These are phyloP conservation scores for Formicarius rufipectus DNA, from an alignment of 2,113 vertebrate genomes.

Conservation along the genomic window DNA sequence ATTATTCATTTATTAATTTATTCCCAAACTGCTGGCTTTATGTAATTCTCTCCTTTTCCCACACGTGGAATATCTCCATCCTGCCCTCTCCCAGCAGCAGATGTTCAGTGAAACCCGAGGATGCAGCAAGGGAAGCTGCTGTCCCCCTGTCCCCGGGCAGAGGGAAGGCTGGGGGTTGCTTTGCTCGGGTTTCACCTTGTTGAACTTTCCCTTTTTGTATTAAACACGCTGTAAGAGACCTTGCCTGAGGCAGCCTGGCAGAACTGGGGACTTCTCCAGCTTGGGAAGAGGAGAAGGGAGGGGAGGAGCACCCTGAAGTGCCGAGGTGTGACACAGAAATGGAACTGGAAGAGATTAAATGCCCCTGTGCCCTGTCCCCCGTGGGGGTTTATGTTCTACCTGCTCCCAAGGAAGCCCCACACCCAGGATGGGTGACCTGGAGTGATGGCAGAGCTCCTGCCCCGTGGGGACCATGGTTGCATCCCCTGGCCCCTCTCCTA, in stretches of 20 bases:
- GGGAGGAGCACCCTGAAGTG: background rate
- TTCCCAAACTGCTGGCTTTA: background rate
- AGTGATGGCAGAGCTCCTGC: rapidly evolving
- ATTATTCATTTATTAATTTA: constrained; percentile 28
- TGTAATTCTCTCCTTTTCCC: background rate
- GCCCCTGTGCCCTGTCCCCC: background rate
- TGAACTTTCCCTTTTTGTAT: background rate
- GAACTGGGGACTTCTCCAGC: background rate
- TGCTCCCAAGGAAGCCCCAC: background rate
- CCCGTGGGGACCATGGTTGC: background rate
- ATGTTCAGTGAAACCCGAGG: constrained; percentile 34
- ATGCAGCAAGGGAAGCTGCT: background rate
- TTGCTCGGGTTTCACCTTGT: background rate
- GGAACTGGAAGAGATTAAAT: background rate
- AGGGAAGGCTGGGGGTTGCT: background rate
- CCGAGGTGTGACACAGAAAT: background rate
- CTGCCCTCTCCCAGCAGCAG: background rate
- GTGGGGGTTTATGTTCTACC: rapidly evolving
- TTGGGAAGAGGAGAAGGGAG: background rate
- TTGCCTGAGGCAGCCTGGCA: background rate
- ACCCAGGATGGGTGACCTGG: background rate
- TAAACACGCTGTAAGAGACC: background rate
- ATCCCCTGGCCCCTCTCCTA: background rate
- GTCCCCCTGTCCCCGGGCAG: background rate
- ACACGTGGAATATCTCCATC: background rate